Evolutionary conservation across 2,113 vertebrate species (phyloP).

Genomic region (Spheniscus mendiculus): DNA sequence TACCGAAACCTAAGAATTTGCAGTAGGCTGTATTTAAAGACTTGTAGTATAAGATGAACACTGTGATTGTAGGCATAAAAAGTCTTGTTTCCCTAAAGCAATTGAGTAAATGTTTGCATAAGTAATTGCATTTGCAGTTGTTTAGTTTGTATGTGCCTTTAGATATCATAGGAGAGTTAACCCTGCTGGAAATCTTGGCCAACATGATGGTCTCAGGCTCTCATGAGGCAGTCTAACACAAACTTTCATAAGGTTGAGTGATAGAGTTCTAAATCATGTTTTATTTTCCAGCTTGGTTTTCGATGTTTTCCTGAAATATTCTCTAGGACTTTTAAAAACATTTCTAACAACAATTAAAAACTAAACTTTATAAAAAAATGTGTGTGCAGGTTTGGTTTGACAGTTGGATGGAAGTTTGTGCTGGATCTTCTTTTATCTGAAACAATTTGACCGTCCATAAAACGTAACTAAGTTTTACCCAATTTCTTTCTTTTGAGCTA

Average conservation of each 20-base stretch:
- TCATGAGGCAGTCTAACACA: background rate
- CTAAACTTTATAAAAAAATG: background rate
- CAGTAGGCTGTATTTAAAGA: background rate
- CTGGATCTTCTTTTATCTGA: background rate
- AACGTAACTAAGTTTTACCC: background rate
- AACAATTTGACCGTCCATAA: background rate
- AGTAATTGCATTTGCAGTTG: conserved; percentile 30
- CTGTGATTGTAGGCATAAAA: background rate
- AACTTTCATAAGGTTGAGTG: background rate
- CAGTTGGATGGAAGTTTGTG: background rate
- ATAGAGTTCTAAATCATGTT: background rate
- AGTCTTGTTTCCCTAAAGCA: background rate
- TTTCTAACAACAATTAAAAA: background rate
- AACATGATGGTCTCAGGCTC: background rate
- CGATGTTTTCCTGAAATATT: background rate
- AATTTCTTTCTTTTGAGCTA: background rate
- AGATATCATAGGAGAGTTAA: background rate
- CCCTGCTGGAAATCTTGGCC: background rate
- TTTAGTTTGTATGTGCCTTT: background rate
- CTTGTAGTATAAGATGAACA: background rate
- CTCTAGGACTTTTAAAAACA: background rate
- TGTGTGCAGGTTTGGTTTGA: background rate
- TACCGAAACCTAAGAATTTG: background rate
- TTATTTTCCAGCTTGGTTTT: background rate
- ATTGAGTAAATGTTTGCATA: conserved; percentile 29